phyloP scores from a whole-genome alignment of 2,888 invertebrate species.

The Saturnia pavonia region DNA sequence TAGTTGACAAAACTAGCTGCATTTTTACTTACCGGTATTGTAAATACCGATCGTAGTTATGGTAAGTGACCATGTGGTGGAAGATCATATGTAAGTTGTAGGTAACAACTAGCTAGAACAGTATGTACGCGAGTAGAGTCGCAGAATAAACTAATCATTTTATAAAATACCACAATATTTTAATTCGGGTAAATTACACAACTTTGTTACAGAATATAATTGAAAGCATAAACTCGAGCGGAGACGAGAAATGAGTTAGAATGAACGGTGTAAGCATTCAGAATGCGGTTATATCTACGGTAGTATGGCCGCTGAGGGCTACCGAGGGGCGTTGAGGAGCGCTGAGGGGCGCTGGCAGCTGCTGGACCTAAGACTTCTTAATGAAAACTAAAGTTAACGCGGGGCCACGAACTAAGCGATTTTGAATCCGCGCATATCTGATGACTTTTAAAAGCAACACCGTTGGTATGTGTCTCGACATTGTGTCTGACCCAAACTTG shows the following conservation, averaged over 20 bases:
- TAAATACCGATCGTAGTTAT: too few relatives aligned
- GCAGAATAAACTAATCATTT: not conserved
- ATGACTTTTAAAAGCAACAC: not conserved
- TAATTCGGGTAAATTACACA: not conserved
- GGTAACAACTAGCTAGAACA: not conserved
- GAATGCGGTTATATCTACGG: not conserved
- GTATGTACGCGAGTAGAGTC: not conserved
- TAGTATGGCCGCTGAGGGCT: not conserved
- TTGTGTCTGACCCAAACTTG: too few relatives aligned
- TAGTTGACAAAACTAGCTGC: too few relatives aligned
- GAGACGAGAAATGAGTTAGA: not conserved
- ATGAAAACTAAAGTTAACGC: constrained; percentile 23
- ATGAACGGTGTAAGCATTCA: not conserved
- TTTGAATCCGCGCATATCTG: not conserved
- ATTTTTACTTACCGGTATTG: too few relatives aligned
- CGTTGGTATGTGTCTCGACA: not conserved
- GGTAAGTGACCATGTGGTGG: too few relatives aligned
- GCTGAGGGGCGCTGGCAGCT: not conserved
- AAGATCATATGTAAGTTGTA: too few relatives aligned
- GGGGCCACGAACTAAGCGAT: constrained; percentile 16
- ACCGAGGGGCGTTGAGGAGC: too few relatives aligned
- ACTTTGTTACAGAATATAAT: not conserved
- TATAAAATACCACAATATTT: not conserved
- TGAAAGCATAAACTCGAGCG: not conserved
- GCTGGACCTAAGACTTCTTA: constrained; percentile 18